Percentiles rank a stretch among this genome's conserved stretches.
Evolutionary conservation across 1,140 invertebrate genomes (phyloP).

Genomic region (Diuraphis noxia): DNA sequence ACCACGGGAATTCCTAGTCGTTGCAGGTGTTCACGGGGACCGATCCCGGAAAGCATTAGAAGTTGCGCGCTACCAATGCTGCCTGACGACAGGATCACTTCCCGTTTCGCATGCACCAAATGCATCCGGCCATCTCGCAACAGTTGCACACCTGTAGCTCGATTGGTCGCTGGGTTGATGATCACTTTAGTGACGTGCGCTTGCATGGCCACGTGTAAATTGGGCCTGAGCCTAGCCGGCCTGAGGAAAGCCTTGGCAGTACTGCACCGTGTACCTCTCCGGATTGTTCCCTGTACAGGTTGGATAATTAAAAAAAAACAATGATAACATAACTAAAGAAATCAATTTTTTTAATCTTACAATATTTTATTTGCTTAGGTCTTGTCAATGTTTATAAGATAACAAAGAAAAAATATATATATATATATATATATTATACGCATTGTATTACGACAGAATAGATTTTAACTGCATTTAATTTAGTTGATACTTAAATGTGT

Average conservation of each 20-base stretch:
- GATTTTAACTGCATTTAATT: background rate
- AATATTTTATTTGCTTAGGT: background rate
- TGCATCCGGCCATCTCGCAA: constrained; percentile 70
- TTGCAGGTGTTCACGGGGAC: constrained; percentile 74
- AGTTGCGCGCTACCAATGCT: constrained; percentile 80
- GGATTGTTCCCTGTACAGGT: constrained; percentile 71
- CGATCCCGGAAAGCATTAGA: constrained; percentile 85
- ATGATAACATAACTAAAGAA: background rate
- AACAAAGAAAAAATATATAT: too few relatives aligned
- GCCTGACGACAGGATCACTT: constrained; percentile 79
- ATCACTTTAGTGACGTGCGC: constrained; percentile 74
- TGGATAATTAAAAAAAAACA: background rate
- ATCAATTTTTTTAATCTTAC: too few relatives aligned
- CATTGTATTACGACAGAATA: background rate
- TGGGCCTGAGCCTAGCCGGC: constrained; percentile 74
- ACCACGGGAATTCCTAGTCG: constrained; percentile 72
- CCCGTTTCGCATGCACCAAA: constrained; percentile 71
- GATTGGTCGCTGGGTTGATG: constrained; percentile 72
- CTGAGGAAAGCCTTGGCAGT: constrained; percentile 87
- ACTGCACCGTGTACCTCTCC: constrained; percentile 82
- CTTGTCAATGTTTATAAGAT: too few relatives aligned
- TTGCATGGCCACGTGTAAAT: constrained; percentile 78
- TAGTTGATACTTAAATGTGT: background rate
- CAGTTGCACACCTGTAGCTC: constrained; percentile 76
- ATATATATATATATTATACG: too few relatives aligned